Conservation (phyloP, 92 coral and sea anemone genomes). For the Heteractis magnifica region DNA sequence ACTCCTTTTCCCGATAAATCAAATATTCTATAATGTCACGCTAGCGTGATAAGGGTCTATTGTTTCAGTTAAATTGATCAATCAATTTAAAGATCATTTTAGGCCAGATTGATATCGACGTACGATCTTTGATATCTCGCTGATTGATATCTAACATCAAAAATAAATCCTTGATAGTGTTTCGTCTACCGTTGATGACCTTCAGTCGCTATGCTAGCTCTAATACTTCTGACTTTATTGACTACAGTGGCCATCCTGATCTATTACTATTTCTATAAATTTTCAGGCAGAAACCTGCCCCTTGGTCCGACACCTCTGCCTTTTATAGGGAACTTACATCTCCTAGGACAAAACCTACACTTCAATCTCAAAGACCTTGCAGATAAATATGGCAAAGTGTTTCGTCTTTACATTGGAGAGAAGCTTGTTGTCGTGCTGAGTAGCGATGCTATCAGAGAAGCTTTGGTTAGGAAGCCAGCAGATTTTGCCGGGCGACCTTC, state of each 20-base stretch:
- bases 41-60: too few species aligned
- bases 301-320: slow-evolving; percentile 41
- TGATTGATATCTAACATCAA: too few species aligned
- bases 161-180: too few species aligned
- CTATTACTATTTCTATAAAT: slow-evolving; percentile 29
- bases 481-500: slow-evolving; percentile 82
- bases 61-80: too few species aligned
- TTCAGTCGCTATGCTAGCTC: not conserved
- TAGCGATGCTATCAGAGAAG: slow-evolving; percentile 66
- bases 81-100: too few species aligned
- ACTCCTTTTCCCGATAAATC: too few species aligned
- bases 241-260: slow-evolving; percentile 6
- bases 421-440: slow-evolving; percentile 65
- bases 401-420: slow-evolving; percentile 72
- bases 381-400: slow-evolving; percentile 65
- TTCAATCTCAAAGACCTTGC: slow-evolving; percentile 45
- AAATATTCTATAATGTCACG: too few species aligned
- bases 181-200: not conserved
- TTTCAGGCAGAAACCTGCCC: not conserved
- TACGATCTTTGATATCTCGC: too few species aligned
- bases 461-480: slow-evolving; percentile 59
- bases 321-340: slow-evolving; percentile 32
- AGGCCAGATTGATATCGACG: too few species aligned
- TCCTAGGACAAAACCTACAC: slow-evolving; percentile 34
- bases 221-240: not conserved